phyloP scores from a whole-genome alignment of 2,888 invertebrate species.

The Euplagia quadripunctaria region DNA sequence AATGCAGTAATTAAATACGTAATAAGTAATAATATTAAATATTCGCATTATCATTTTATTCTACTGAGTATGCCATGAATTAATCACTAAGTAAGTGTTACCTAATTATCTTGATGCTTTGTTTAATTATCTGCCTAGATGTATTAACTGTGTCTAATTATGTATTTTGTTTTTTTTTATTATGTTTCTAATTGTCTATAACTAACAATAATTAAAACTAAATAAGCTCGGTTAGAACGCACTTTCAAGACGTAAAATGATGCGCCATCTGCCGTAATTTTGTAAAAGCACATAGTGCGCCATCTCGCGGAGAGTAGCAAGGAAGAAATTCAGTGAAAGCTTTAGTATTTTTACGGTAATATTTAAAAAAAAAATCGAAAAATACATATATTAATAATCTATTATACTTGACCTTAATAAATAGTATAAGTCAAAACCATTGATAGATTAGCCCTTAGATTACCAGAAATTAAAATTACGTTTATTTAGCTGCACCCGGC shows the following conservation, averaged over 20 bases:
- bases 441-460: too few relatives aligned
- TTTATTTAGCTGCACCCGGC: too few relatives aligned
- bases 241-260: not conserved
- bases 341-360: not conserved
- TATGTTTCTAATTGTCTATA: not conserved
- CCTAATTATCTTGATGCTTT: not conserved
- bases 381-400: too few relatives aligned
- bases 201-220: not conserved
- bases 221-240: too few relatives aligned
- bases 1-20: slow-evolving; percentile 64
- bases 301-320: slow-evolving; percentile 67
- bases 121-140: not conserved
- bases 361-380: too few relatives aligned
- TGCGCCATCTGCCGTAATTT: slow-evolving; percentile 21
- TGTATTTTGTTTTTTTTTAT: not conserved
- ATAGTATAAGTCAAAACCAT: too few relatives aligned
- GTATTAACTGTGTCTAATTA: not conserved
- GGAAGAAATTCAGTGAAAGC: not conserved
- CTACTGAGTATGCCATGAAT: slow-evolving; percentile 15
- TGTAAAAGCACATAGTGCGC: slow-evolving; percentile 35
- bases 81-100: not conserved
- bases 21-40: slow-evolving; percentile 50
- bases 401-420: too few relatives aligned
- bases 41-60: slow-evolving; percentile 24
- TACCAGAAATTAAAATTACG: too few relatives aligned